Percentiles rank a stretch among this genome's conserved stretches.
Evolutionary conservation across 2,113 vertebrate genomes (phyloP).

Genomic region (Eulacestoma nigropectus): DNA sequence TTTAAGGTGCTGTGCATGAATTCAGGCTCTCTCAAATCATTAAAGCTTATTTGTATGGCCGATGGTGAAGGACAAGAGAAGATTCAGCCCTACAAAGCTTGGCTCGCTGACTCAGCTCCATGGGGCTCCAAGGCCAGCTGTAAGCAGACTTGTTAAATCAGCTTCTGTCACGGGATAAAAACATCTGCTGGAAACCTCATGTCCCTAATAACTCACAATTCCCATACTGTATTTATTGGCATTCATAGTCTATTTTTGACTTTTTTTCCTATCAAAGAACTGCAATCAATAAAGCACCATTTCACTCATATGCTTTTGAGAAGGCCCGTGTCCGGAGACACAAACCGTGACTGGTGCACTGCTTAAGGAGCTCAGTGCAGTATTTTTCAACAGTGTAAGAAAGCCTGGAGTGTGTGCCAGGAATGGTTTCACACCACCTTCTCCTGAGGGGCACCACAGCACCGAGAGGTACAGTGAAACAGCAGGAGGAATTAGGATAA

Average conservation of each 20-base stretch:
- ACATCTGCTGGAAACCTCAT: constrained; percentile 60
- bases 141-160: constrained; percentile 60
- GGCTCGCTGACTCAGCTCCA: constrained; percentile 6
- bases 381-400: background rate
- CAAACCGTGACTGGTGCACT: background rate
- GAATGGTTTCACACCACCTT: background rate
- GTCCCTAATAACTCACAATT: constrained; percentile 57
- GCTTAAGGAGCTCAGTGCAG: background rate
- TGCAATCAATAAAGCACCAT: constrained; percentile 28
- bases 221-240: constrained; percentile 39
- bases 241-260: constrained; percentile 19
- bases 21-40: background rate
- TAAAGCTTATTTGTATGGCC: background rate
- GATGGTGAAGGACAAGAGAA: background rate
- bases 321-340: background rate
- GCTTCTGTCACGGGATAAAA: constrained; percentile 56
- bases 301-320: constrained; percentile 23
- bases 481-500: background rate
- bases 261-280: constrained; percentile 27
- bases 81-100: background rate
- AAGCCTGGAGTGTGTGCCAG: background rate
- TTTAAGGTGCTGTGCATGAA: background rate
- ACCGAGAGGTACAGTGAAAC: background rate
- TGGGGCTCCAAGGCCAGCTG: constrained; percentile 34
- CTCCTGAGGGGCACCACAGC: background rate